Evolutionary conservation across 2,113 vertebrate species (phyloP), one percentile per base, ranked within the genome.

Genomic region (Epinephelus lanceolatus): DNA sequence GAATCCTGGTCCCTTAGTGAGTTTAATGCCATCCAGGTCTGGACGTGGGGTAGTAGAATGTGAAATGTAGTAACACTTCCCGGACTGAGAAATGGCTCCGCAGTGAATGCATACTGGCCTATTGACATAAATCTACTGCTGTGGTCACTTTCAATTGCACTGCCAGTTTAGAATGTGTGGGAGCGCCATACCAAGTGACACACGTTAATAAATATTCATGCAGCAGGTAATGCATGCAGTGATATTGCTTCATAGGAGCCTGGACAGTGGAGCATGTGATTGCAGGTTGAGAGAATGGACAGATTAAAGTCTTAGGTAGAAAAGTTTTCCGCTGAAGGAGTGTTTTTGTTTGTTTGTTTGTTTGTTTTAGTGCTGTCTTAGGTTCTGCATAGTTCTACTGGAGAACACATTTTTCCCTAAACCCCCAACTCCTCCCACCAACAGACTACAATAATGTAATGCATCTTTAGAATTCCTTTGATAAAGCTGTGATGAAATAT

Each of bases 151-250:
- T 89, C 62, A 75, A 85, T 91, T 84, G 85, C 49, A 25, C 76
- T 87, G 85, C 80, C 61, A 61, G 73, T 67, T 70, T 74, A 80
- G 74, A 79, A 88, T 87, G 62, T 83, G 88, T 85, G 78, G 60
- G 63, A 52, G 57, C 15, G 19, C 71, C 80, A 71, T 59, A 60
- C 63, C 61, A 67, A 85, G 56, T 89, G 88, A 91, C 89, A 89
- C 85, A 85, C 83, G 80, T 81, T 88, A 80, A 93, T 93, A 84
- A 89, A 90, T 92, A 89, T 90, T 88, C 91, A 89, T 87, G 84
- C 62, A 83, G 62, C 60, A 53, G 51, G 73, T 83, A 81, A 87
- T 84, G 72, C 84, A 86, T 70, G 83, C 56, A 57, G 63, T 53
- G 69, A 81, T 86, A 65, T 60, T n/a, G 72, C 63, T 71, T 61